phyloP scores from a whole-genome alignment of 2,888 invertebrate genomes.

The Calephelis perditalis region DNA sequence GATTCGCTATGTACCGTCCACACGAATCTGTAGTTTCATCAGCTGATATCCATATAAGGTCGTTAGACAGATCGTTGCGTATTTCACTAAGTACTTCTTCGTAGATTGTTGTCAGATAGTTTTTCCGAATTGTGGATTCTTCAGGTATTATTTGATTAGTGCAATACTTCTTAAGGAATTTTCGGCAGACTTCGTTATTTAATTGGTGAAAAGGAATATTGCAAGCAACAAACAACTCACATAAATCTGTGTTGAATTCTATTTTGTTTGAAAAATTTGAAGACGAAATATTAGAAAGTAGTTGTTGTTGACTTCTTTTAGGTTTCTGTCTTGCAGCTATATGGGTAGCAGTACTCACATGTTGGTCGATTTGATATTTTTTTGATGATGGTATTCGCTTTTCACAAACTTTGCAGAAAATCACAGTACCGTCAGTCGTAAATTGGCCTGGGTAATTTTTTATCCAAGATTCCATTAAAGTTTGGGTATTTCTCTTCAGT shows the following conservation, averaged over 20 bases:
- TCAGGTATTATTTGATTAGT: conserved; percentile 5
- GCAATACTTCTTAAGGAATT: conserved; percentile 11
- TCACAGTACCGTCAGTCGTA: conserved; percentile 12
- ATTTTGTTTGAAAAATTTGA: conserved; percentile 3
- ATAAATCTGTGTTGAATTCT: conserved; percentile 5
- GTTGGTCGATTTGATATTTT: conserved; percentile 12
- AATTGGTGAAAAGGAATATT: conserved; percentile 10
- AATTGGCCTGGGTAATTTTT: conserved; percentile 13
- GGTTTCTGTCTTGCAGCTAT: conserved; percentile 7
- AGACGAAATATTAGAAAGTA: conserved; percentile 23
- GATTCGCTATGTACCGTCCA: conserved; percentile 5
- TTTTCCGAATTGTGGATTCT: conserved; percentile 10
- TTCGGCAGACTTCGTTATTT: conserved; percentile 9
- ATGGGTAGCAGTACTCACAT: conserved; percentile 10
- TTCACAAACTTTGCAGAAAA: conserved; percentile 4
- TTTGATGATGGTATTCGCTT: conserved; percentile 5
- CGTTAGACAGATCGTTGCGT: not conserved
- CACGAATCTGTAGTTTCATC: conserved; percentile 6
- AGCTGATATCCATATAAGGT: not conserved
- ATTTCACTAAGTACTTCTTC: conserved; percentile 1
- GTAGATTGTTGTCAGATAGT: not conserved
- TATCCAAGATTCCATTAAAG: conserved; percentile 13
- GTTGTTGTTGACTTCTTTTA: conserved; percentile 32
- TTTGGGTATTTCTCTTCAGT: not conserved
- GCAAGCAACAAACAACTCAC: conserved; percentile 2